Base-by-base conservation (phyloP, 2,113 vertebrate genomes). In the Corythornis vintsioides region DNA sequence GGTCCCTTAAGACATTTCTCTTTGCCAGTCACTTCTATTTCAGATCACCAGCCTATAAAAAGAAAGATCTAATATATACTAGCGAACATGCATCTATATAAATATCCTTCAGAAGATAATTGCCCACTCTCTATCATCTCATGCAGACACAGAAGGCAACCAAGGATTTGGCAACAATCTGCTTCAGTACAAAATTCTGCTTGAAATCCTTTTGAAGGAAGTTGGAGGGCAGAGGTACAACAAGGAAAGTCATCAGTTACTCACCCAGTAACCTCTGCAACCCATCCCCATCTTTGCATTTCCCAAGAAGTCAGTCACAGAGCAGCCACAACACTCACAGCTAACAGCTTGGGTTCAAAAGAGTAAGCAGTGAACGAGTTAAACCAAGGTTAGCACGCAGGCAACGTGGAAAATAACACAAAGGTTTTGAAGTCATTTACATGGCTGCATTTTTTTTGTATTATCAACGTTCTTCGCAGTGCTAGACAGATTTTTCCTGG, bases 21-120 rank as follows among this genome's bases (percentile, higher is more conserved):
- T 88, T 88, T 81, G 57, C 70, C 53, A 92, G 92, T 88, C 93
- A 94, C 80, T 96, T 95, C 92, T 94, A 91, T 93, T 95, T 94
- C 90, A 93, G 90, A 90, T 94, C 88, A 81, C 24, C 76, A 74
- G 69, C 12, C 83, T 95, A 94, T 94, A 91, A 90, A 94, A 95
- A 88, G 92, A 74, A 91, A 65, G 65, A 80, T n/a, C 33, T 53
- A 73, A 86, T 86, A 86, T 81, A 90, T 24, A 92, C 13, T 7
- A 74, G 73, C 1, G 0, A 67, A 48, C 25, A 69, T 8, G 80
- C 86, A 57, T 83, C 88, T 86, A 45, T 67, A 91, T 92, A 95
- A 96, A 91, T 91, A 94, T 42, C 86, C 60, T 57, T 84, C 76
- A 83, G 69, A 86, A 80, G 56, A 88, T 48, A 90, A 90, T 83